These are phyloP conservation scores for Psittacara wagleri DNA, from an alignment of 2,113 vertebrate genomes.

Conservation along the genomic window DNA sequence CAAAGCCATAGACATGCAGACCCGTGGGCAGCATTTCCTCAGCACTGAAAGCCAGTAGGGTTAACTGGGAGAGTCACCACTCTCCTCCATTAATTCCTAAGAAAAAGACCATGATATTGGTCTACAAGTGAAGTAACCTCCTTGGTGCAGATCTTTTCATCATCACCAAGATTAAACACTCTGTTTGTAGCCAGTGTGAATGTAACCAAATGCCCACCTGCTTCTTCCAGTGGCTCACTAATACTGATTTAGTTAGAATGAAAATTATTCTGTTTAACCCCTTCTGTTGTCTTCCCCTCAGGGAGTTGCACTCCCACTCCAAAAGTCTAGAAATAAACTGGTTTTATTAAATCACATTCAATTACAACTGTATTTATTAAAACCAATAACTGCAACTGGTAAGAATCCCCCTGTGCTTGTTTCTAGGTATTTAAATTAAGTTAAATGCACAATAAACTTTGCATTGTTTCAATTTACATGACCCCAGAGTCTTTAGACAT, in stretches of 20 bases:
- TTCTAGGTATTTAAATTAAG: constrained; percentile 70
- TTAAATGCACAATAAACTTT: constrained; percentile 66
- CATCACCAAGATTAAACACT: background rate
- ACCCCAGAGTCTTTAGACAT: constrained; percentile 60
- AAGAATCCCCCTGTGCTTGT: constrained; percentile 63
- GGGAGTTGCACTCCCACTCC: background rate
- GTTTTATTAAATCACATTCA: constrained; percentile 60
- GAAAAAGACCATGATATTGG: background rate
- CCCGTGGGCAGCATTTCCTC: rapidly evolving
- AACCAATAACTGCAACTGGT: constrained; percentile 63
- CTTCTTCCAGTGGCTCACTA: background rate
- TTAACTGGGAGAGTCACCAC: background rate
- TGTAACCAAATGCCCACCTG: background rate
- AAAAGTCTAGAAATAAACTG: constrained; percentile 3
- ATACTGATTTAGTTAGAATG: background rate
- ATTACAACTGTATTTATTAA: constrained; percentile 68
- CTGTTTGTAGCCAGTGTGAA: rapidly evolving
- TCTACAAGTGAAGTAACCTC: background rate
- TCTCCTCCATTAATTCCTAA: background rate
- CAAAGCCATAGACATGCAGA: background rate
- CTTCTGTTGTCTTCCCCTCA: background rate
- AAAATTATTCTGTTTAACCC: constrained; percentile 15
- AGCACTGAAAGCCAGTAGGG: background rate
- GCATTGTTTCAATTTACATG: constrained; percentile 68
- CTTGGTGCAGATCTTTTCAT: background rate